A percentile compares a stretch with the other conserved stretches of the same genome.
These are phyloP conservation scores for Holacanthella duospinosa DNA, from an alignment of 2,888 invertebrate species.

Conservation along the genomic window DNA sequence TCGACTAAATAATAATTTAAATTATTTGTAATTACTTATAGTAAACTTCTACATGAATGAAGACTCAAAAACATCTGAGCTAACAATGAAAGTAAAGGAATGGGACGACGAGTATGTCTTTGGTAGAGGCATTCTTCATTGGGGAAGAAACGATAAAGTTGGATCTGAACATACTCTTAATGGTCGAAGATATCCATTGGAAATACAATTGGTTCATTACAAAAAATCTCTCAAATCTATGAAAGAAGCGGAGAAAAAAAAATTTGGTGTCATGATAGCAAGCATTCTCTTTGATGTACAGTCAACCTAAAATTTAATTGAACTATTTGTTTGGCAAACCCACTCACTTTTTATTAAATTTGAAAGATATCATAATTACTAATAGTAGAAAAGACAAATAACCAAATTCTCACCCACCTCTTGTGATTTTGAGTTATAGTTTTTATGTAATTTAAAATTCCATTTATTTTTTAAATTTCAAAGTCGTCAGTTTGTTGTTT, in stretches of 20 bases:
- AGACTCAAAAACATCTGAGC: neutral
- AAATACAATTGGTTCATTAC: neutral
- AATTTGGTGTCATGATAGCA: neutral
- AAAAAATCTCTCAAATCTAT: neutral
- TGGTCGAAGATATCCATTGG: neutral
- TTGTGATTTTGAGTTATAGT: too few relatives aligned
- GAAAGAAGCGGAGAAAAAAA: neutral
- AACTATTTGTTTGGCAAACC: too few relatives aligned
- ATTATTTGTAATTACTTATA: neutral
- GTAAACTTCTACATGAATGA: neutral
- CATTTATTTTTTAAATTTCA: too few relatives aligned
- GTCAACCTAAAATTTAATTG: too few relatives aligned
- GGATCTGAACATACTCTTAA: neutral
- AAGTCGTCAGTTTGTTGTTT: too few relatives aligned
- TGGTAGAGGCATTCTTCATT: neutral
- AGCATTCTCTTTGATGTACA: neutral
- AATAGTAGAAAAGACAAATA: too few relatives aligned
- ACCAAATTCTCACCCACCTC: too few relatives aligned
- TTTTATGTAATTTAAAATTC: too few relatives aligned
- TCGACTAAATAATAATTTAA: neutral
- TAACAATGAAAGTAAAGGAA: neutral
- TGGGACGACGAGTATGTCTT: slow-evolving; percentile 2
- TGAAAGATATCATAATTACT: too few relatives aligned
- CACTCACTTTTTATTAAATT: too few relatives aligned
- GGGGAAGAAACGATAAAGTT: neutral